Evolutionary conservation across 2,113 vertebrate species (phyloP), one percentile per base, ranked within the genome.

Genomic region (Herpetotheres cachinnans): DNA sequence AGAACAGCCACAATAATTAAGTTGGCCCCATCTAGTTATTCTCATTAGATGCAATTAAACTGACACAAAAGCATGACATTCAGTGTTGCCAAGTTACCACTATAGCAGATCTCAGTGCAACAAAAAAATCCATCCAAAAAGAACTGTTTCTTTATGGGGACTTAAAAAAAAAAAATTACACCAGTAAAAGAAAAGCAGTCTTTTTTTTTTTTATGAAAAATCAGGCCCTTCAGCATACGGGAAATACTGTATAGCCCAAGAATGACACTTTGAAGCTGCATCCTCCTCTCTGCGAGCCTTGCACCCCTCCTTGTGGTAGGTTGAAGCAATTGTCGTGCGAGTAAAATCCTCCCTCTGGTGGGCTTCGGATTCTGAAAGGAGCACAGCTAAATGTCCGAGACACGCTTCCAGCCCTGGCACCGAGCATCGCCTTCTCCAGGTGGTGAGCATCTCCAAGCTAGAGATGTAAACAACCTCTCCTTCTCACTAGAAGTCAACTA

Each of bases 251-350:
- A 3, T 54, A 49, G 77, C 38, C 29, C 26, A 11, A 0, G 16
- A 70, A 36, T 0, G 40, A 8, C 58, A 13, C 18, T 71, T 49
- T 7, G 12, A 56, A 40, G 36, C 72, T 18, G 67, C 36, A 22
- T 27, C 54, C 65, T 20, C 32, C 49, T 77, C 96, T 96, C 32
- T 36, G 65, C 46, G 93, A 92, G 74, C 62, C 96, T 95, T 66
- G 90, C 88, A 92, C 97, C 78, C 97, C 97, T 61, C 95, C 98
- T 97, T 83, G 97, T 96, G 98, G 96, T 42, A 30, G 81, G 58
- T 4, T 2, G 46, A 22, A 88, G 93, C 63, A 97, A 92, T 5
- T 89, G 88, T 22, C 26, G 19, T 10, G 70, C 14, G 46, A 80
- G 54, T 42, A 82, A 77, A 85, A 63, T 4, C 15, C 22, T 27